Percentiles rank a stretch among this genome's conserved stretches.
Evolutionary conservation across 2,113 vertebrate genomes (phyloP).

Genomic region (Neolamprologus sp.): DNA sequence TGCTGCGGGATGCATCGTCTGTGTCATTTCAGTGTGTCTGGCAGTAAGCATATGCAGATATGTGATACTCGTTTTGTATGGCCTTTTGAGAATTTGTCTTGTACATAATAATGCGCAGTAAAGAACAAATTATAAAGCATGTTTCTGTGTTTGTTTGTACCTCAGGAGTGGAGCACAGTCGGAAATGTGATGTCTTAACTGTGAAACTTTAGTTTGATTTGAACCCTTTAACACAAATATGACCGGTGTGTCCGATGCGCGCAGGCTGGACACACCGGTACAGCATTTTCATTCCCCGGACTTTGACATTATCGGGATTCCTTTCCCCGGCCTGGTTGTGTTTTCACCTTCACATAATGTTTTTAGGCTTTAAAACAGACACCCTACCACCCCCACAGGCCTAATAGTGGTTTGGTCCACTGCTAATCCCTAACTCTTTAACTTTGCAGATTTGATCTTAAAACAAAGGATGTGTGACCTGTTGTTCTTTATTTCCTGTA

Average conservation of each 20-base stretch:
- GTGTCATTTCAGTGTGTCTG: constrained; percentile 29
- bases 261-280: neutral
- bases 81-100: constrained; percentile 56
- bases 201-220: neutral
- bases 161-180: neutral
- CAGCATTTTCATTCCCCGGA: neutral
- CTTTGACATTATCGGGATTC: neutral
- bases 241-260: neutral
- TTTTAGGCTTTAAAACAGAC: neutral
- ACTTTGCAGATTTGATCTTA: neutral
- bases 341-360: neutral
- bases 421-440: neutral
- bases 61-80: constrained; percentile 57
- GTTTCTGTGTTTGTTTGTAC: neutral
- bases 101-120: constrained; percentile 65
- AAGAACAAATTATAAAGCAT: constrained; percentile 25
- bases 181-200: neutral
- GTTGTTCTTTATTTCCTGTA: neutral
- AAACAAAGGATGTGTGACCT: neutral
- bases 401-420: neutral
- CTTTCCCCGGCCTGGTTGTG: neutral
- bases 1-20: neutral
- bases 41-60: constrained; percentile 21
- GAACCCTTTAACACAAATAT: neutral
- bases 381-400: neutral